Conservation (phyloP, 2,113 vertebrate species). For the Dissostichus mawsoni region DNA sequence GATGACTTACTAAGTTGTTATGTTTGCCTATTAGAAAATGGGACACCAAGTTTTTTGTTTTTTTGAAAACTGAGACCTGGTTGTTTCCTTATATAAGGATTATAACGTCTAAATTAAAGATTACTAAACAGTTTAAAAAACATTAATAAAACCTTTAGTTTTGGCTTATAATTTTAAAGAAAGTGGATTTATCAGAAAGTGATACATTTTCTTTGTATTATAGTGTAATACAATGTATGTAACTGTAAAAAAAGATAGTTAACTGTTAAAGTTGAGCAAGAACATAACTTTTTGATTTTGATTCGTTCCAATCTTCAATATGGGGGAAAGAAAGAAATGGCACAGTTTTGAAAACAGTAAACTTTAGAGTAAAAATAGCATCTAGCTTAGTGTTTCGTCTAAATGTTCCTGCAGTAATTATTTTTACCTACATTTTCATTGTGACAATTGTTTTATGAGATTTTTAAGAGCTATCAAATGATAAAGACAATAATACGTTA, state of each 20-base stretch:
- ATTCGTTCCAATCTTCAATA: conserved; percentile 17
- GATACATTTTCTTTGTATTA: neutral
- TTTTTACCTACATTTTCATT: conserved; percentile 26
- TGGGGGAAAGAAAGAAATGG: conserved; percentile 5
- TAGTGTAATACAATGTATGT: conserved; percentile 4
- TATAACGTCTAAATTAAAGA: neutral
- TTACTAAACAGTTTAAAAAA: neutral
- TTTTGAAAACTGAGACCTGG: neutral
- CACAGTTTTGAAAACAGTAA: conserved; percentile 23
- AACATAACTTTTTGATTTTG: conserved; percentile 4
- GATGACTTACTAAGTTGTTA: neutral
- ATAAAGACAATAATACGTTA: conserved; percentile 33
- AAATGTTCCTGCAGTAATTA: neutral
- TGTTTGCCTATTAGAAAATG: neutral
- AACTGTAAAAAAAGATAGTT: conserved; percentile 10
- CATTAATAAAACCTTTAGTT: neutral
- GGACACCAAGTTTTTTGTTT: neutral
- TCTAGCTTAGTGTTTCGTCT: conserved; percentile 2
- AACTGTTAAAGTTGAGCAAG: neutral
- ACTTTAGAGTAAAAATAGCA: neutral
- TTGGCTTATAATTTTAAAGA: neutral
- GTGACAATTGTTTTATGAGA: conserved; percentile 25
- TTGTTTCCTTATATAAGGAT: neutral
- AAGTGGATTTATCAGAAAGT: conserved; percentile 13
- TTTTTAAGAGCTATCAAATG: conserved; percentile 25